A percentile compares a stretch with the other conserved stretches of the same genome.
Evolutionary conservation across 2,797 vertebrate species (phyloP).

Genomic region (Coendou prehensilis): DNA sequence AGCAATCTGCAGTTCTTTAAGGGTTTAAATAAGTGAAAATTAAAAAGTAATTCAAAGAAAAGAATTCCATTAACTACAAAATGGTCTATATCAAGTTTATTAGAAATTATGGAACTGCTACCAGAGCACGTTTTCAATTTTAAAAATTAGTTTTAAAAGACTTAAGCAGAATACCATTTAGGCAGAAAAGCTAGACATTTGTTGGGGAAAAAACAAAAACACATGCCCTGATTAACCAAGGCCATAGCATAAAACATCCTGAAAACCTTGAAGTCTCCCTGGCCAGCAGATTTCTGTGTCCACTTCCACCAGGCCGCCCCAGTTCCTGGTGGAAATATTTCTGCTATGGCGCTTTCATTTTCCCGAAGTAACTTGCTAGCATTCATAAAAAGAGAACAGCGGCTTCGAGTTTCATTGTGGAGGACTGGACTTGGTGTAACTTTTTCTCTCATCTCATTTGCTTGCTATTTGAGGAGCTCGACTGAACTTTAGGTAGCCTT

Average conservation of each 20-base stretch:
- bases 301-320: rapidly evolving
- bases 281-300: rapidly evolving
- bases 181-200: not conserved
- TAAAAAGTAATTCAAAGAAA: constrained; percentile 29
- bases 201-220: constrained; percentile 13
- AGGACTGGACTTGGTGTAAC: rapidly evolving
- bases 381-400: not conserved
- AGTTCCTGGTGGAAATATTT: not conserved
- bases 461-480: not conserved
- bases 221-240: not conserved
- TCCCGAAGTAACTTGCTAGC: not conserved
- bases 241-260: rapidly evolving
- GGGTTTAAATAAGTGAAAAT: not conserved
- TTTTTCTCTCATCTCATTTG: not conserved
- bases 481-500: constrained; percentile 1
- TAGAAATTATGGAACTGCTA: not conserved
- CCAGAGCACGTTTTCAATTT: constrained; percentile 35
- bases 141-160: constrained; percentile 41
- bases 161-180: not conserved
- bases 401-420: not conserved
- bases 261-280: rapidly evolving
- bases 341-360: constrained; percentile 75
- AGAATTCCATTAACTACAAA: constrained; percentile 25
- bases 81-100: constrained; percentile 23
- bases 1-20: constrained; percentile 4